Percentiles rank a stretch among this genome's conserved stretches.
phyloP scores from a whole-genome alignment of 2,888 invertebrate genomes.

The Escarpia spicata region DNA sequence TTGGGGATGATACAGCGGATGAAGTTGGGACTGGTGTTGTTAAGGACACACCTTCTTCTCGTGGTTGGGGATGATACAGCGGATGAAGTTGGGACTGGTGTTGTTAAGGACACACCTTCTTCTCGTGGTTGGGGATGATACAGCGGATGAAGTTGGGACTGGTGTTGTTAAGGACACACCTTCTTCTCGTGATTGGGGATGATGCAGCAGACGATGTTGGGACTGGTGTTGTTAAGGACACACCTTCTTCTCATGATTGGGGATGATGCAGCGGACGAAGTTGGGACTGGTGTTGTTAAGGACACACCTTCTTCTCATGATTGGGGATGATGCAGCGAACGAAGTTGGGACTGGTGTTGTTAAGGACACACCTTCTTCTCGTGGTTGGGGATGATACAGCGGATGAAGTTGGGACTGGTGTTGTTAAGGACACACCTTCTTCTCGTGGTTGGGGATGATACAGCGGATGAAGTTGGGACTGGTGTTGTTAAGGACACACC shows the following conservation, averaged over 20 bases:
- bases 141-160: too few species aligned
- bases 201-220: slow-evolving; percentile 99
- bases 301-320: too few species aligned
- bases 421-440: slow-evolving; percentile 70
- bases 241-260: slow-evolving; percentile 93
- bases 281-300: too few species aligned
- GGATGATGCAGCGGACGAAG: too few species aligned
- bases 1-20: slow-evolving; percentile 68
- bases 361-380: slow-evolving; percentile 69
- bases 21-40: too few species aligned
- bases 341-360: too few species aligned
- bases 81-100: too few species aligned
- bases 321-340: too few species aligned
- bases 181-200: slow-evolving; percentile 99
- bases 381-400: too few species aligned
- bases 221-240: slow-evolving; percentile 88
- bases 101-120: slow-evolving; percentile 64
- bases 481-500: slow-evolving; percentile 80
- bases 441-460: slow-evolving; percentile 99
- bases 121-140: slow-evolving; percentile 62
- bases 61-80: too few species aligned
- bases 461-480: slow-evolving; percentile 99
- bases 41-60: too few species aligned
- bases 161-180: slow-evolving; percentile 28
- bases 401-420: too few species aligned